Evolutionary conservation across 2,888 invertebrate species (phyloP), one percentile per base, ranked within the genome.

Genomic region (Molorchus minor): DNA sequence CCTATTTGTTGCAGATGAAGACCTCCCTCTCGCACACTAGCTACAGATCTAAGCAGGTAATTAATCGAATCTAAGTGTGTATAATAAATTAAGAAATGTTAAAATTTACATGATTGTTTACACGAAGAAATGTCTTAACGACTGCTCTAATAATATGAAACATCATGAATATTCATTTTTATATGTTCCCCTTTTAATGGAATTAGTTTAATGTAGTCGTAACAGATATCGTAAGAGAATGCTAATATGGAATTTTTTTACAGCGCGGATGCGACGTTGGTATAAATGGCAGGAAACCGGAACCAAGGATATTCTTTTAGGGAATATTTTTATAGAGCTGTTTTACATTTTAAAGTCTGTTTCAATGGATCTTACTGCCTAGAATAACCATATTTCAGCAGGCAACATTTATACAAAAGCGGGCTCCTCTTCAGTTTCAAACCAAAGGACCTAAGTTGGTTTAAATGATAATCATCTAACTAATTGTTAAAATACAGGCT

Each of bases 201-300:
- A 52, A 61, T 52, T 52, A 52, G 52, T 52, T 52, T 52, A 52
- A 35, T 45, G 70, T 68, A 66, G 64, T 44, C 43, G 58, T 65
- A 76, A 70, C 77, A 76, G 76, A 77, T 75, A 75, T 77, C 75
- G 71, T 63, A 67, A 60, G 66, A 67, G 73, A 65, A 71, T 69
- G 74, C 72, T 73, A 73, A 68, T 65, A 71, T 70, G 70, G 68
- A 66, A 69, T 73, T 77, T 77, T 76, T 75, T 72, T 68, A 55
- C 67, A 67, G 62, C 69, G 67, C 70, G 74, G 77, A 76, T 76
- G 73, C 64, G 70, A 67, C 62, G 62, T 66, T 62, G 69, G 71
- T 68, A 75, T 71, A 73, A 78, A 79, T 74, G 76, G 71, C 79
- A 75, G 78, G 78, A 79, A 79, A 74, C 78, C 76, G 79, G 79